Base-by-base conservation (phyloP, 2,888 invertebrate genomes). In the Synanthedon tipuliformis region DNA sequence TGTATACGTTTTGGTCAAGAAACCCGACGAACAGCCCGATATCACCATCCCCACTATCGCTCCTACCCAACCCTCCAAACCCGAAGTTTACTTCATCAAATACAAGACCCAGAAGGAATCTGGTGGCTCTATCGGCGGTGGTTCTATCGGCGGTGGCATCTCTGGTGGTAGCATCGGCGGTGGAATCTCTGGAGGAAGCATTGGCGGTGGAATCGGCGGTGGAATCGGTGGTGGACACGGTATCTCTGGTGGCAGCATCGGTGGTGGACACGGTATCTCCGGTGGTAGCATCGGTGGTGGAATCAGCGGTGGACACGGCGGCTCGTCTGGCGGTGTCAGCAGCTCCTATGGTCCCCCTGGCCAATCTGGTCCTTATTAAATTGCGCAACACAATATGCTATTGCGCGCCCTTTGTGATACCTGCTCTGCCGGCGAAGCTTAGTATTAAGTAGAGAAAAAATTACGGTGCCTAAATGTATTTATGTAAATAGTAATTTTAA, bases 11-110 rank as follows among this genome's bases (percentile, higher is more conserved):
- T 75, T 94, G 84, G 93, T 94, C 71, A 94, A 94, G 90, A 92
- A 92, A 74, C 94, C 94, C 73, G 94, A 94, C 77, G 93, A 93
- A 57, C 92, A 93, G 63, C 94, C 92, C 72, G 94, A 95, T 78
- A 92, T 95, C 88, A 90, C 89, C 73, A 91, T 95, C 72, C 93
- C 93, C 56, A 90, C 91, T 51, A 89, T 88, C 51, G 89, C 91
- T 10, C 93, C 93, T 56, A 93, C 93, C 41, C 92, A 92, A 66
- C 93, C 93, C 72, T 91, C 92, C 78, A 94, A 94, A 80, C 93
- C 94, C 63, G 93, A 94, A 80, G 94, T 93, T 62, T 94, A 94
- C 90, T 94, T 94, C 90, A 94, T 94, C 90, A 91, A 92, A 65
- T 94, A 94, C 90, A 93, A 92, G 90, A 92, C 93, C 68, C 92